Conservation (phyloP, 2,797 vertebrate genomes). For the Anguilla marmorata region DNA sequence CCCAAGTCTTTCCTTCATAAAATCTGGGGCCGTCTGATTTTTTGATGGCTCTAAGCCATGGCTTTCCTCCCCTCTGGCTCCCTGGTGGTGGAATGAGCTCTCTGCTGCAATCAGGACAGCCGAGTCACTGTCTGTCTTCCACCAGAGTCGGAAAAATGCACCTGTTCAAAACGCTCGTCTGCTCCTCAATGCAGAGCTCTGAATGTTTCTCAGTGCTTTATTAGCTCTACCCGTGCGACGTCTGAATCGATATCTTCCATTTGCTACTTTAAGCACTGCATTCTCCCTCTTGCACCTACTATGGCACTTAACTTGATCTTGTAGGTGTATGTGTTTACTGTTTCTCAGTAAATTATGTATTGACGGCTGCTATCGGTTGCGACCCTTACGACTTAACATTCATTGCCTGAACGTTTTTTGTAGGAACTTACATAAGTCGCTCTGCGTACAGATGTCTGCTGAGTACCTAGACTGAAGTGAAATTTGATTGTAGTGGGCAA, state of each 20-base stretch:
- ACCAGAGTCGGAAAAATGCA: background rate
- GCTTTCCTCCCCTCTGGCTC: background rate
- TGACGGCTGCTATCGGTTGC: background rate
- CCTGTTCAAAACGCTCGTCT: background rate
- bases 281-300: background rate
- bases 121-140: background rate
- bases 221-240: background rate
- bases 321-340: background rate
- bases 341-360: background rate
- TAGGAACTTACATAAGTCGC: background rate
- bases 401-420: background rate
- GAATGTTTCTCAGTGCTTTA: background rate
- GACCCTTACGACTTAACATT: background rate
- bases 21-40: background rate
- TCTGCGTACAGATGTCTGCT: background rate
- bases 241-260: background rate
- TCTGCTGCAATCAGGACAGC: background rate
- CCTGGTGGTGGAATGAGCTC: background rate
- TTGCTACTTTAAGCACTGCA: background rate
- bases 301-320: background rate
- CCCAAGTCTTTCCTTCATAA: background rate
- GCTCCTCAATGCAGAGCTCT: background rate
- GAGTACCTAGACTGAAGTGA: background rate
- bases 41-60: background rate
- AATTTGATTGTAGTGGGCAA: background rate